A percentile compares a stretch with the other conserved stretches of the same genome.
These are phyloP conservation scores for Frankliniella intonsa DNA, from an alignment of 2,888 invertebrate species.

Conservation along the genomic window DNA sequence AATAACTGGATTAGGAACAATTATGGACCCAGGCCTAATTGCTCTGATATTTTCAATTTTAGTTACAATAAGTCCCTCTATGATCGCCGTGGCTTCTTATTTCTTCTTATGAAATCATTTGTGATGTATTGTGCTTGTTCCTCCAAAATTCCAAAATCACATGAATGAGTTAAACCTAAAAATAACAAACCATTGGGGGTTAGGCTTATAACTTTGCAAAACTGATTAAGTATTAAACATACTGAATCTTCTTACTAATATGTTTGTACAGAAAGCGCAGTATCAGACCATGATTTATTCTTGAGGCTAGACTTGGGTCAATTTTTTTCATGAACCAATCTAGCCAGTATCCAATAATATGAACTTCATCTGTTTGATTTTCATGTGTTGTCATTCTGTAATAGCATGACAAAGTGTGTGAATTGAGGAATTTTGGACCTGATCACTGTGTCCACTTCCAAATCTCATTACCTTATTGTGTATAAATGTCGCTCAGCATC, in stretches of 20 bases:
- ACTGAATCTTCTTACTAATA: conserved; percentile 39
- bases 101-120: background rate
- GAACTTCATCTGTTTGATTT: conserved; percentile 49
- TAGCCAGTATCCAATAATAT: conserved; percentile 49
- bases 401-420: conserved; percentile 16
- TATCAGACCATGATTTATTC: conserved; percentile 48
- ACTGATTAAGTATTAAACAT: background rate
- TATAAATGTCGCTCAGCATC: conserved; percentile 44
- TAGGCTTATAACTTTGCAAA: too few relatives aligned
- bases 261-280: conserved; percentile 46
- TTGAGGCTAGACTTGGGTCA: conserved; percentile 44
- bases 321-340: conserved; percentile 51
- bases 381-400: conserved; percentile 49
- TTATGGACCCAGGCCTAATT: background rate
- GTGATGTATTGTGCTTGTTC: background rate
- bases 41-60: background rate
- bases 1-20: background rate
- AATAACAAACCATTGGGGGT: background rate
- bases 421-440: background rate
- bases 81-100: background rate
- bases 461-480: conserved; percentile 46
- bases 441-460: background rate
- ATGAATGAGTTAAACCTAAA: background rate
- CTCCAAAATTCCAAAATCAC: background rate
- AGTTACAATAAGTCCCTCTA: background rate